Percentiles rank a stretch among this genome's conserved stretches.
Conservation (phyloP, 2,888 invertebrate genomes). For the Halictus quadricinctus region DNA sequence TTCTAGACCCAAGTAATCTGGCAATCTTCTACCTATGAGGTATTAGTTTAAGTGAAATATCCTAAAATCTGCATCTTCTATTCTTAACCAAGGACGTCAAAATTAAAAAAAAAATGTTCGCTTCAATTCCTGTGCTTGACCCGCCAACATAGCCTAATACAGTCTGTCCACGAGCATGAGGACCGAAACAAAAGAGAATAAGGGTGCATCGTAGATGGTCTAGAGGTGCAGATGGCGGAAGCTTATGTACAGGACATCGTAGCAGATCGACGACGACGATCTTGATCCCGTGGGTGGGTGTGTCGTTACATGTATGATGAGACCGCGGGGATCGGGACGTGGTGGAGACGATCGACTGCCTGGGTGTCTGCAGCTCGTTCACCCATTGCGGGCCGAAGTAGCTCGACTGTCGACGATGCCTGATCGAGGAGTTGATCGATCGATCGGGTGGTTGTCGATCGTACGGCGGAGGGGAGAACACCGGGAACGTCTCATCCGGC, state of each 20-base stretch:
- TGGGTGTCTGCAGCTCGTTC: constrained; percentile 84
- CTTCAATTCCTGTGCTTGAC: background rate
- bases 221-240: constrained; percentile 63
- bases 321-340: constrained; percentile 90
- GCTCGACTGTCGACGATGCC: constrained; percentile 80
- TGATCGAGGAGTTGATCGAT: constrained; percentile 74
- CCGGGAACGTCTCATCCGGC: constrained; percentile 92
- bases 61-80: too few relatives aligned
- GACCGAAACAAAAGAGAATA: constrained; percentile 10
- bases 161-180: background rate
- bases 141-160: background rate
- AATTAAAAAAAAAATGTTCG: background rate
- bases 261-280: constrained; percentile 66
- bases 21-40: too few relatives aligned
- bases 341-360: constrained; percentile 90
- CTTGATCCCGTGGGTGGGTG: constrained; percentile 55
- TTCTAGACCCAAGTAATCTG: too few relatives aligned
- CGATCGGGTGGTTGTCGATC: constrained; percentile 78
- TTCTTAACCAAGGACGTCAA: too few relatives aligned
- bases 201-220: constrained; percentile 49
- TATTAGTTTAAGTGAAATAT: too few relatives aligned
- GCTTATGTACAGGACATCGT: constrained; percentile 77
- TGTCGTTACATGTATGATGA: constrained; percentile 94
- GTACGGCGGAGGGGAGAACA: constrained; percentile 92
- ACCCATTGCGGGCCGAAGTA: constrained; percentile 84